A percentile compares a stretch with the other conserved stretches of the same genome.
phyloP scores from a whole-genome alignment of 1,140 invertebrate species.

The Arion vulgaris region DNA sequence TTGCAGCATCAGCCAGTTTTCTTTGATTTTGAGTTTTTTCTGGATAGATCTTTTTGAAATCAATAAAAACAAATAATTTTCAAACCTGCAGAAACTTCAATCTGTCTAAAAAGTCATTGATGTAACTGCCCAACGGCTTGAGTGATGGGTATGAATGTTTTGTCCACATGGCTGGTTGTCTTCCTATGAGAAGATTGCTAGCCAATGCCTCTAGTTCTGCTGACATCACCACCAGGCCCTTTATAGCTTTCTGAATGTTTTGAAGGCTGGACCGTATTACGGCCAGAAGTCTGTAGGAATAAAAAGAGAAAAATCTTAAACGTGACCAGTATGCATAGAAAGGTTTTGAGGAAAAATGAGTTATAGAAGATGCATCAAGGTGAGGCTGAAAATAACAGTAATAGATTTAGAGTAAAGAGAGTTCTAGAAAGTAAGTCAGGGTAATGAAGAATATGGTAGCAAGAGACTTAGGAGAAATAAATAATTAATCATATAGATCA shows the following conservation, averaged over 20 bases:
- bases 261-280: constrained; percentile 69
- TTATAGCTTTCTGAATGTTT: constrained; percentile 73
- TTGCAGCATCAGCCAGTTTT: too few species aligned
- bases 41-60: too few species aligned
- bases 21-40: too few species aligned
- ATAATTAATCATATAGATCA: too few species aligned
- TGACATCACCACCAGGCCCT: constrained; percentile 74
- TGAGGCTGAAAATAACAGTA: too few species aligned
- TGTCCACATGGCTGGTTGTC: constrained; percentile 72
- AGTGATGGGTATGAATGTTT: constrained; percentile 73
- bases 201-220: constrained; percentile 70
- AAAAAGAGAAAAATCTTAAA: neutral
- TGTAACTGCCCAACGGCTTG: constrained; percentile 81
- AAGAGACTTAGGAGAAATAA: too few species aligned
- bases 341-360: too few species aligned
- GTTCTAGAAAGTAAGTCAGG: too few species aligned
- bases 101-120: constrained; percentile 88
- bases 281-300: constrained; percentile 61
- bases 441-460: too few species aligned
- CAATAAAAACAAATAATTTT: neutral
- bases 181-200: constrained; percentile 70
- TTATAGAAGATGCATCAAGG: too few species aligned
- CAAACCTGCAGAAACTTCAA: constrained; percentile 76
- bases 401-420: too few species aligned
- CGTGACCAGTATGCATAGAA: too few species aligned